A percentile compares a stretch with the other conserved stretches of the same genome.
Conservation (phyloP, 2,888 invertebrate genomes). For the Sericinus montela region DNA sequence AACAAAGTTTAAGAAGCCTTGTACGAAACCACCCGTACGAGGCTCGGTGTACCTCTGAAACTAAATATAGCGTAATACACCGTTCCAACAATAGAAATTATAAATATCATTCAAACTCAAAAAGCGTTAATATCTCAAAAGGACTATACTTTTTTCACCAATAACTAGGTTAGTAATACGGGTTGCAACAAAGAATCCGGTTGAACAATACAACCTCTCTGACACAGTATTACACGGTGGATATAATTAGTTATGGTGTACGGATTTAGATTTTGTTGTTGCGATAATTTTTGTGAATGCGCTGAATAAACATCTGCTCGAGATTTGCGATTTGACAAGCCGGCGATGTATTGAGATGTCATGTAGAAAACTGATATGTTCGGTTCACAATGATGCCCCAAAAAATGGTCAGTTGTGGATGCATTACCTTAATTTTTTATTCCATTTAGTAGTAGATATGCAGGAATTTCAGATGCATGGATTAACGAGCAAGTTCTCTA, state of each 20-base stretch:
- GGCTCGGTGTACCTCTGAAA: slow-evolving; percentile 36
- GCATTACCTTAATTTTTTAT: slow-evolving; percentile 20
- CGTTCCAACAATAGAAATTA: slow-evolving; percentile 60
- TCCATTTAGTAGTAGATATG: too few species aligned
- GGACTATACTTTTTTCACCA: slow-evolving; percentile 47
- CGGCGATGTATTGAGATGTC: slow-evolving; percentile 67
- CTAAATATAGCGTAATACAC: slow-evolving; percentile 61
- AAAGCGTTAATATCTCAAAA: slow-evolving; percentile 66
- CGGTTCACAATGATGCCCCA: slow-evolving; percentile 52
- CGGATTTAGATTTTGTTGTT: slow-evolving; percentile 76
- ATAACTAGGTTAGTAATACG: slow-evolving; percentile 78
- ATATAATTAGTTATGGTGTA: slow-evolving; percentile 79
- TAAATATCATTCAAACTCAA: slow-evolving; percentile 67
- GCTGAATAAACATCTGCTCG: slow-evolving; percentile 69
- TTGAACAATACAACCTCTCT: slow-evolving; percentile 58
- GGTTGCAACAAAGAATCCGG: slow-evolving; percentile 48
- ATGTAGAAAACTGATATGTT: slow-evolving; percentile 70
- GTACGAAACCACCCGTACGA: slow-evolving; percentile 21
- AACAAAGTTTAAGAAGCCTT: background rate
- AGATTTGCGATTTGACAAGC: slow-evolving; percentile 66
- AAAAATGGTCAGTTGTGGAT: slow-evolving; percentile 62
- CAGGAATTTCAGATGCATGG: too few species aligned
- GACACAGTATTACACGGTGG: slow-evolving; percentile 70
- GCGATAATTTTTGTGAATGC: slow-evolving; percentile 74
- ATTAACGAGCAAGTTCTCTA: too few species aligned